phyloP scores from a whole-genome alignment of 1,140 invertebrate genomes.

The Maniola jurtina region DNA sequence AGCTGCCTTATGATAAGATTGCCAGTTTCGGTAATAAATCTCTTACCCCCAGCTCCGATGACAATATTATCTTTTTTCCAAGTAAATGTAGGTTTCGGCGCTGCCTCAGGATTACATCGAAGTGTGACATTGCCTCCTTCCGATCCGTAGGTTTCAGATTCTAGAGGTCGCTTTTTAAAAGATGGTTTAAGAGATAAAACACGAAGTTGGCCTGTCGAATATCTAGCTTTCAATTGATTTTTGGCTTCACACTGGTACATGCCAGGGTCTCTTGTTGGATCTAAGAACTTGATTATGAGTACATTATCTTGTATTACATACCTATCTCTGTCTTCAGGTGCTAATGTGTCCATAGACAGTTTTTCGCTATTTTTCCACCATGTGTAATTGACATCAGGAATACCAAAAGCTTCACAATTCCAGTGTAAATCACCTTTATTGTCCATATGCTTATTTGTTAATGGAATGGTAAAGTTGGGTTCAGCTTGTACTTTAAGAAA shows the following conservation, averaged over 20 bases:
- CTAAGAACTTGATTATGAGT: conserved; percentile 88
- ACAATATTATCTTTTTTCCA: conserved; percentile 95
- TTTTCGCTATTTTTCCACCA: conserved; percentile 94
- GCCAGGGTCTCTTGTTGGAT: conserved; percentile 90
- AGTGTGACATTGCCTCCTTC: conserved; percentile 95
- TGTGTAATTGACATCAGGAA: conserved; percentile 94
- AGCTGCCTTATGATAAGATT: conserved; percentile 93
- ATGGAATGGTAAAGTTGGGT: conserved; percentile 95
- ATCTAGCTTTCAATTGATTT: conserved; percentile 92
- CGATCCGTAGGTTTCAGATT: conserved; percentile 93
- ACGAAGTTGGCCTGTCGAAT: conserved; percentile 93
- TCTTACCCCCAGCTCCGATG: conserved; percentile 87
- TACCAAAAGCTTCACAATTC: conserved; percentile 97
- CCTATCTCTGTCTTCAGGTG: conserved; percentile 84
- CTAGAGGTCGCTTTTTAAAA: conserved; percentile 93
- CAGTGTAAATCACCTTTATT: conserved; percentile 90
- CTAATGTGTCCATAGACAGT: conserved; percentile 83
- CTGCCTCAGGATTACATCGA: conserved; percentile 95
- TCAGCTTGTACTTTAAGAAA: conserved; percentile 92
- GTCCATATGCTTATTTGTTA: conserved; percentile 94
- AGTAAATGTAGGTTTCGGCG: conserved; percentile 91
- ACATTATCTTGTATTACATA: conserved; percentile 93
- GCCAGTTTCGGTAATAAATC: conserved; percentile 89
- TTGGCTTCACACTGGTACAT: conserved; percentile 97
- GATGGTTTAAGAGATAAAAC: conserved; percentile 92